Evolutionary conservation across 2,888 invertebrate species (phyloP).

Genomic region (Drosophila maculinotata): DNA sequence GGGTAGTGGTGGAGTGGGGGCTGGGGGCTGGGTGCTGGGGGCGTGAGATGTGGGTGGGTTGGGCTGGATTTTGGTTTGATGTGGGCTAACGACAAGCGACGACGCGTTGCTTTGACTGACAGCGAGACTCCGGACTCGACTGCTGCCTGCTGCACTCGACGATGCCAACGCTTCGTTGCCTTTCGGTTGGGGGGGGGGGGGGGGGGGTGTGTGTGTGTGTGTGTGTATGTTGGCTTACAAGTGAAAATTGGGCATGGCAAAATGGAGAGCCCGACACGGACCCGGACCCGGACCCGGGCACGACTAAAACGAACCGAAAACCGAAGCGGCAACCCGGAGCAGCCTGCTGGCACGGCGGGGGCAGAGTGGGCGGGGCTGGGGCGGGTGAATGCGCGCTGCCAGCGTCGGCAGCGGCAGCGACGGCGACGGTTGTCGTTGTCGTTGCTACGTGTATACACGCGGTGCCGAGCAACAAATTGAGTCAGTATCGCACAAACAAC

Average conservation of each 20-base stretch:
- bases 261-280: slow-evolving; percentile 55
- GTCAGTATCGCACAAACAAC: slow-evolving; percentile 84
- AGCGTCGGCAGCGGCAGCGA: slow-evolving; percentile 29
- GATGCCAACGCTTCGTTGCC: slow-evolving; percentile 35
- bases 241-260: slow-evolving; percentile 46
- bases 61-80: background rate
- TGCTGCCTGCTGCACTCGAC: slow-evolving; percentile 40
- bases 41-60: too few relatives aligned
- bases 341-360: slow-evolving; percentile 4
- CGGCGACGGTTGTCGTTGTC: slow-evolving; percentile 23
- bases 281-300: slow-evolving; percentile 31
- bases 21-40: background rate
- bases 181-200: slow-evolving; percentile 12
- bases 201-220: background rate
- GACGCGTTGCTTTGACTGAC: slow-evolving; percentile 62
- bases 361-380: slow-evolving; percentile 10
- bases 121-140: slow-evolving; percentile 46
- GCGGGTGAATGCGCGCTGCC: slow-evolving; percentile 47
- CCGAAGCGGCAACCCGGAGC: slow-evolving; percentile 29
- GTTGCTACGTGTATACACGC: slow-evolving; percentile 67
- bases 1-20: background rate
- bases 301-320: slow-evolving; percentile 37
- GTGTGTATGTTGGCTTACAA: slow-evolving; percentile 13
- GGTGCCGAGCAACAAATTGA: slow-evolving; percentile 79
- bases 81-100: slow-evolving; percentile 49